phyloP scores from a whole-genome alignment of 2,113 vertebrate genomes.

The Labrus mixtus region DNA sequence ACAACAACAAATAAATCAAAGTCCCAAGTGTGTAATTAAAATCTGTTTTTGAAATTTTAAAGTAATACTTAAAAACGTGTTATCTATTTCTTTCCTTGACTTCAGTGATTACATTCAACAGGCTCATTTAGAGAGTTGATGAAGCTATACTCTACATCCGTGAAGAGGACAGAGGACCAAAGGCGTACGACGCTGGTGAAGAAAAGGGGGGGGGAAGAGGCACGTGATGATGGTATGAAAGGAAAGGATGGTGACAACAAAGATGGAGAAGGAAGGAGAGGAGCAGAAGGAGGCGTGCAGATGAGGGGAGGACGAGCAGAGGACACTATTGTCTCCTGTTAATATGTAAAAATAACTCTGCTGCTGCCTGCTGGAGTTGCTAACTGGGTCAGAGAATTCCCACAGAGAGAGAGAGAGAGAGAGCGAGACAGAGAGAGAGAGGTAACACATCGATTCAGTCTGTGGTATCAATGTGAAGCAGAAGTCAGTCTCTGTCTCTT shows the following conservation, averaged over 20 bases:
- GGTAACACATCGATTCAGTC: slow-evolving; percentile 62
- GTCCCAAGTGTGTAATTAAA: too few relatives aligned
- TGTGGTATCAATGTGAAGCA: slow-evolving; percentile 65
- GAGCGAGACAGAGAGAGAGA: slow-evolving; percentile 27
- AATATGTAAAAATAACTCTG: slow-evolving; percentile 85
- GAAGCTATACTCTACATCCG: slow-evolving; percentile 11
- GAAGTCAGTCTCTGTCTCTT: slow-evolving; percentile 58
- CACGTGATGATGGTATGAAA: background rate
- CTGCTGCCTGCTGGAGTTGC: slow-evolving; percentile 77
- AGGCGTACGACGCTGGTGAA: slow-evolving; percentile 14
- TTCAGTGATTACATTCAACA: background rate
- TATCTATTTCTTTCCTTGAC: too few relatives aligned
- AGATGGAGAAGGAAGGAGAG: slow-evolving; percentile 53
- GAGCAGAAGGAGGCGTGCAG: slow-evolving; percentile 31
- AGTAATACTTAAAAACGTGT: background rate
- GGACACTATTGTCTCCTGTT: slow-evolving; percentile 80
- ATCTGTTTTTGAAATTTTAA: too few relatives aligned
- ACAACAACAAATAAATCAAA: too few relatives aligned
- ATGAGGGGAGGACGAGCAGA: slow-evolving; percentile 69
- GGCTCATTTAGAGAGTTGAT: slow-evolving; percentile 7
- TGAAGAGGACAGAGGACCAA: slow-evolving; percentile 24
- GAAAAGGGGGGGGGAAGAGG: slow-evolving; percentile 9
- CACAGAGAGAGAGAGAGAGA: slow-evolving; percentile 59
- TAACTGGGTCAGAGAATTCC: slow-evolving; percentile 86
- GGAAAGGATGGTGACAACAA: slow-evolving; percentile 25